A percentile compares a stretch with the other conserved stretches of the same genome.
These are phyloP conservation scores for Merops nubicus DNA, from an alignment of 2,113 vertebrate genomes.

Conservation along the genomic window DNA sequence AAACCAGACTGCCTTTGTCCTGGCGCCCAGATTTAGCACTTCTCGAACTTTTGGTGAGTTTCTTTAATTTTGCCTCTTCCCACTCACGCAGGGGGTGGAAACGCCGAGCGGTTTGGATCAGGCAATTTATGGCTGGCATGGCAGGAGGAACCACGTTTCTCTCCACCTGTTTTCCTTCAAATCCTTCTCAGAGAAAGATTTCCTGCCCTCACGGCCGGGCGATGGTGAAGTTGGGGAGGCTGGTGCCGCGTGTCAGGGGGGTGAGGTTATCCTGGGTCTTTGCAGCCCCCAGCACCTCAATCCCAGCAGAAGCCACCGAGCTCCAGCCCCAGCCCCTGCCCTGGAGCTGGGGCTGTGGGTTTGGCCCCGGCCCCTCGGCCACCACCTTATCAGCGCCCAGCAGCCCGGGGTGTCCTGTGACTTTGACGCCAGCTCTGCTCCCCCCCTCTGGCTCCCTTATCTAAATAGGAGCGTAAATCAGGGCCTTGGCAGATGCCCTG, in stretches of 20 bases:
- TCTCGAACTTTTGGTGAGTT: conserved; percentile 24
- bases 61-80: conserved; percentile 22
- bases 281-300: not conserved
- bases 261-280: not conserved
- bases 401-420: conserved; percentile 82
- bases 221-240: not conserved
- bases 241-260: fast-evolving
- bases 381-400: conserved; percentile 70
- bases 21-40: conserved; percentile 44
- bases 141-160: not conserved
- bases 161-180: conserved; percentile 54
- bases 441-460: conserved; percentile 86
- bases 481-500: conserved; percentile 82
- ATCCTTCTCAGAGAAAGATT: not conserved
- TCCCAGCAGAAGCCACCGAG: not conserved
- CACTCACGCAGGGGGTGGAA: fast-evolving
- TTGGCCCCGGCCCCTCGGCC: conserved; percentile 4
- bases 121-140: not conserved
- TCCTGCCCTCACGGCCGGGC: fast-evolving
- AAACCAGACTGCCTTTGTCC: conserved; percentile 60
- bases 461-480: conserved; percentile 96
- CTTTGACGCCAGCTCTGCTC: conserved; percentile 86
- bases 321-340: not conserved
- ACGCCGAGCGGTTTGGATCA: not conserved
- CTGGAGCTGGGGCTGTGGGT: not conserved